Conservation (phyloP, 2,797 vertebrate genomes). For the Alosa sapidissima region DNA sequence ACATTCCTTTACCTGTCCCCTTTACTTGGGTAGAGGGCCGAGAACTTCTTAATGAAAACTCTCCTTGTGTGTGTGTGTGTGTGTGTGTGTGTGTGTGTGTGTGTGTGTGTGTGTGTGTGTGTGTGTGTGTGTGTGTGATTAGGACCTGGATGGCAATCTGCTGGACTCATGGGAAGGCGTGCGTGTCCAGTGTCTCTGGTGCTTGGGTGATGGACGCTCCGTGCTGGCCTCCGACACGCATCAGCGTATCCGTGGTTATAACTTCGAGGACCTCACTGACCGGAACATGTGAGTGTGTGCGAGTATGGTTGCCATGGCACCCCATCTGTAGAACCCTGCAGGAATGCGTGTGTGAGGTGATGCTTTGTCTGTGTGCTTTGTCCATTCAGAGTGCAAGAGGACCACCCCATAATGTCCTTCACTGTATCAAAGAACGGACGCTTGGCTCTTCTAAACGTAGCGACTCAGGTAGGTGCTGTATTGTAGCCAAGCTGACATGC, state of each 20-base stretch:
- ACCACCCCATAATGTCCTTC: conserved; percentile 98
- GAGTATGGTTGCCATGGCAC: not conserved
- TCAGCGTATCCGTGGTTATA: conserved; percentile 95
- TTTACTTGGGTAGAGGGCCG: no score
- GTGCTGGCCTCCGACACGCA: conserved; percentile 95
- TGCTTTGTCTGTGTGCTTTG: conserved; percentile 23
- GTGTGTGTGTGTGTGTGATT: conserved; percentile 32
- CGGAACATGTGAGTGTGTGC: conserved; percentile 87
- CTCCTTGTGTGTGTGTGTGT: not conserved
- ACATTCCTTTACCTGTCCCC: no score
- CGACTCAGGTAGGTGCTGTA: conserved; percentile 87
- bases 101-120: conserved; percentile 19
- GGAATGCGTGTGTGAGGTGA: not conserved
- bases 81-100: no score
- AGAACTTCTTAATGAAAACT: no score
- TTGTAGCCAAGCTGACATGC: not conserved
- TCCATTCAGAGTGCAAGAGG: conserved; percentile 90
- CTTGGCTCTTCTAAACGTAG: conserved; percentile 96
- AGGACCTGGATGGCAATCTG: conserved; percentile 97
- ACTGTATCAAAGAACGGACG: conserved; percentile 96
- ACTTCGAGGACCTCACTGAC: conserved; percentile 98
- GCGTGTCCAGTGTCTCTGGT: conserved; percentile 95
- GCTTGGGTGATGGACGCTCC: conserved; percentile 87
- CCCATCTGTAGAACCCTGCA: not conserved
- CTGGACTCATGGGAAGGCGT: conserved; percentile 98